A percentile compares a stretch with the other conserved stretches of the same genome.
Evolutionary conservation across 2,797 vertebrate species (phyloP).

Genomic region (Dromococcyx pavoninus): DNA sequence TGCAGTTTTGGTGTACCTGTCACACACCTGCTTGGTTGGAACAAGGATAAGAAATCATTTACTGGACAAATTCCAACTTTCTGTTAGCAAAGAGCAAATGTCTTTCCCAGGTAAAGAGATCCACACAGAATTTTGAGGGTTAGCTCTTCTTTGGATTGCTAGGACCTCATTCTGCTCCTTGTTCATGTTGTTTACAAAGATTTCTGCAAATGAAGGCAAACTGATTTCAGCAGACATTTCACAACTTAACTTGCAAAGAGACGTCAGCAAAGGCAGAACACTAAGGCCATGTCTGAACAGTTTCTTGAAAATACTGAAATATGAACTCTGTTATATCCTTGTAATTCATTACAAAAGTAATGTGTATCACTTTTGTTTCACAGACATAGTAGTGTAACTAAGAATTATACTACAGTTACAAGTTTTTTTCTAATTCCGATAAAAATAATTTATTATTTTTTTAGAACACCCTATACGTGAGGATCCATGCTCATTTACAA

Average conservation of each 20-base stretch:
- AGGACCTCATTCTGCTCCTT: neutral
- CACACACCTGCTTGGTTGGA: neutral
- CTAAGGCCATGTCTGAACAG: neutral
- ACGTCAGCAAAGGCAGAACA: neutral
- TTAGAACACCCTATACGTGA: neutral
- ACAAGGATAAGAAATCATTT: neutral
- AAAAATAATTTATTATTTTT: neutral
- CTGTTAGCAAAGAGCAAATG: neutral
- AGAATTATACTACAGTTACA: neutral
- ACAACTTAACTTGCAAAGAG: neutral
- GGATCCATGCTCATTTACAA: neutral
- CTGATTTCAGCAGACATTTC: neutral
- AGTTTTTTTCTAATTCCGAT: neutral
- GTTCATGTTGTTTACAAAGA: neutral
- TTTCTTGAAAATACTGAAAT: neutral
- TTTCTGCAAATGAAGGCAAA: neutral
- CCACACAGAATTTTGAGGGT: neutral
- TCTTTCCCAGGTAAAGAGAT: neutral
- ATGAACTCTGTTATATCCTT: neutral
- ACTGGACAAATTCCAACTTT: conserved; percentile 2
- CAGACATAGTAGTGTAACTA: neutral
- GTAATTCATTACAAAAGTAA: neutral
- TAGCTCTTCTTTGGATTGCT: neutral
- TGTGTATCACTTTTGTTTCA: neutral
- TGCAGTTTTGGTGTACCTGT: neutral